Conservation (phyloP, 1,140 invertebrate species). For the Eurytemora carolleeae region DNA sequence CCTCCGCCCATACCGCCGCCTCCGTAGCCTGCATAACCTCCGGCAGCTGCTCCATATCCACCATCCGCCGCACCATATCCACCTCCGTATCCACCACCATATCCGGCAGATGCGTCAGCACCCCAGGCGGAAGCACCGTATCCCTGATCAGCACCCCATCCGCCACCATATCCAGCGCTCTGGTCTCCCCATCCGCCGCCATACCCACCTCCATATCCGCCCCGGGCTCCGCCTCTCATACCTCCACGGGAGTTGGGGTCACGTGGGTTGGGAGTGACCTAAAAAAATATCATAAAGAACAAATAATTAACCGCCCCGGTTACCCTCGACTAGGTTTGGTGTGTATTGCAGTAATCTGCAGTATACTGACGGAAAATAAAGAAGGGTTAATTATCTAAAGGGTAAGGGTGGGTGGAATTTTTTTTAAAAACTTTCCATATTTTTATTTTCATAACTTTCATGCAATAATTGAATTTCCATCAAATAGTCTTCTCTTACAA, state of each 20-base stretch:
- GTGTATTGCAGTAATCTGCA: no score
- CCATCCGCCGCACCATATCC: background rate
- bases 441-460: no score
- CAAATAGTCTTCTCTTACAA: no score
- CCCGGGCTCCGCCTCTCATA: background rate
- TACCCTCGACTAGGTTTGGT: no score
- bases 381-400: no score
- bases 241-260: background rate
- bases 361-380: no score
- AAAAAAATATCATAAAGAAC: no score
- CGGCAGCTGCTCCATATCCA: background rate
- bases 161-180: conserved; percentile 5
- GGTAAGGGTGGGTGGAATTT: no score
- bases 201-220: background rate
- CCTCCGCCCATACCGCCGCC: no score
- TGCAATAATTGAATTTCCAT: no score
- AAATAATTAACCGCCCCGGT: no score
- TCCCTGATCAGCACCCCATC: background rate
- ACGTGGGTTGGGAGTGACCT: conserved; percentile 10
- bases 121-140: conserved; percentile 6
- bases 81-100: conserved; percentile 1
- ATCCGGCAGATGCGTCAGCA: conserved; percentile 5
- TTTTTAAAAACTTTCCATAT: no score
- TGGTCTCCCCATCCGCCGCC: conserved; percentile 9
- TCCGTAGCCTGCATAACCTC: background rate